A percentile compares a stretch with the other conserved stretches of the same genome.
These are phyloP conservation scores for Alectura lathami DNA, from an alignment of 2,113 vertebrate species.

Conservation along the genomic window DNA sequence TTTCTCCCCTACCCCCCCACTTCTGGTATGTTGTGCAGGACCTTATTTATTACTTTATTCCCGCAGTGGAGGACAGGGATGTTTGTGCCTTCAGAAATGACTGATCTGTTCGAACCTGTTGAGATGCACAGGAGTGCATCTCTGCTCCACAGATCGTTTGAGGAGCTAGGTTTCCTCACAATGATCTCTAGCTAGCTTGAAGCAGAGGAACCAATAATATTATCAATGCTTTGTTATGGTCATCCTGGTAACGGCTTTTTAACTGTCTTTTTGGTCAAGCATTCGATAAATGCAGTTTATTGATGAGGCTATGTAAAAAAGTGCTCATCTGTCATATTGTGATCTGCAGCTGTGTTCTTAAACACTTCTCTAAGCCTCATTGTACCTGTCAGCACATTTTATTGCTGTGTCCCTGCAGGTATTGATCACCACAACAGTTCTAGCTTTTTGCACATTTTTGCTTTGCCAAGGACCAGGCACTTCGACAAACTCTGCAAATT, in stretches of 20 bases:
- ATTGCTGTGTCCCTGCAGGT: background rate
- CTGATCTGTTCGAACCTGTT: background rate
- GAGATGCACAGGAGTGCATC: background rate
- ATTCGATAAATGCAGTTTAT: background rate
- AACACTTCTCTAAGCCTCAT: background rate
- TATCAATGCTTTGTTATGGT: background rate
- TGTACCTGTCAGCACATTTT: constrained; percentile 1
- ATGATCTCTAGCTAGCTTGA: background rate
- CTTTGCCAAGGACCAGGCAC: background rate
- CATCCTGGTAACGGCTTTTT: background rate
- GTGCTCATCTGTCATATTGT: background rate
- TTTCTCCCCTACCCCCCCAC: background rate
- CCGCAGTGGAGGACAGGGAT: background rate
- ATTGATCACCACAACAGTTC: background rate
- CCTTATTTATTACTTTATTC: background rate
- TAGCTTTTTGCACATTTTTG: background rate
- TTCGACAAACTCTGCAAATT: background rate
- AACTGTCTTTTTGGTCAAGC: background rate
- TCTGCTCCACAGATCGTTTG: background rate
- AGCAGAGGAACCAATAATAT: background rate
- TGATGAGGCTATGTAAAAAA: background rate
- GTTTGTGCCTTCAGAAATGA: background rate
- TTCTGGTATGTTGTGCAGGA: background rate
- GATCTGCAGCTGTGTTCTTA: background rate
- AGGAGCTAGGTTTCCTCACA: background rate